A percentile compares a stretch with the other conserved stretches of the same genome.
Evolutionary conservation across 37 sponge, comb jelly and placozoan genomes (phyloP).

Genomic region (Tethya wilhelma): DNA sequence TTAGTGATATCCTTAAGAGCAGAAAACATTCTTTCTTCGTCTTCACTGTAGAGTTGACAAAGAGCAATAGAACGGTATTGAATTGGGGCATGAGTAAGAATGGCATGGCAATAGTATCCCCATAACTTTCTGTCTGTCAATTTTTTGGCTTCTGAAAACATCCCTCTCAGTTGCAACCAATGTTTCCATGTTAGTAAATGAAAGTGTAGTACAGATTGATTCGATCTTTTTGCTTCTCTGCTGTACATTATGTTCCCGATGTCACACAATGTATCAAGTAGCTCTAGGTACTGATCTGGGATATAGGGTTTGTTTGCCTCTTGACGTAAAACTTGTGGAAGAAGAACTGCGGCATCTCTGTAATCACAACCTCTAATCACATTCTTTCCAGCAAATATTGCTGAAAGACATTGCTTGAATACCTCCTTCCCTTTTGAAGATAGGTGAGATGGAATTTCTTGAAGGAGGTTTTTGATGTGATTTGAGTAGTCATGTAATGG

Average conservation of each 20-base stretch:
- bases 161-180: neutral
- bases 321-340: neutral
- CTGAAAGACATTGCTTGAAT: neutral
- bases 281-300: neutral
- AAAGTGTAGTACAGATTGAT: neutral
- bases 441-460: neutral
- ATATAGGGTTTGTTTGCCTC: neutral
- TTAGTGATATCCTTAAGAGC: neutral
- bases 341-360: neutral
- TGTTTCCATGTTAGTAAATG: neutral
- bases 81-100: neutral
- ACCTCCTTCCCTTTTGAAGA: neutral
- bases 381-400: neutral
- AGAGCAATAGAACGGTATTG: neutral
- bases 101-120: neutral
- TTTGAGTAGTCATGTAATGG: neutral
- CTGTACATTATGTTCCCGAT: neutral
- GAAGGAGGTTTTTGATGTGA: neutral
- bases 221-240: neutral
- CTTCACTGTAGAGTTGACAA: neutral
- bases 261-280: neutral
- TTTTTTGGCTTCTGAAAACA: neutral
- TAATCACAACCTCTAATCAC: neutral
- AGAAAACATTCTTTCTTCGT: neutral
- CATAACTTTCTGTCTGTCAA: neutral